Percentiles rank a stretch among this genome's conserved stretches.
Conservation (phyloP, 2,797 vertebrate genomes). For the Tapera naevia region DNA sequence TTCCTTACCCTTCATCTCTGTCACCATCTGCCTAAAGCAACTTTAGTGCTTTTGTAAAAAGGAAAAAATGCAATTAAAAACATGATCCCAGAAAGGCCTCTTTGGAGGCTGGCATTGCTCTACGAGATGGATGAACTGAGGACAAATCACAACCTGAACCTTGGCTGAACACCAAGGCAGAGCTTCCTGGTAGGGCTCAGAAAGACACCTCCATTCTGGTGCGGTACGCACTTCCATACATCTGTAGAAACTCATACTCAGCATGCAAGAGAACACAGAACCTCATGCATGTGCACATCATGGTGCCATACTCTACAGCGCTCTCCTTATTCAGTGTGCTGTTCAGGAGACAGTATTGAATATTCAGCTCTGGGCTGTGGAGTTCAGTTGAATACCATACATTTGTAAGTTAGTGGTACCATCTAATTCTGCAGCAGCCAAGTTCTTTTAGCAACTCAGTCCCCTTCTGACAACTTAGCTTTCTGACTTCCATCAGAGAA, state of each 20-base stretch:
- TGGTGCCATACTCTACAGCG: fast-evolving
- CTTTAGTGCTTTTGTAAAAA: not conserved
- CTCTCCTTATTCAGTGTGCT: fast-evolving
- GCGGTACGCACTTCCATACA: not conserved
- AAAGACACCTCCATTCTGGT: not conserved
- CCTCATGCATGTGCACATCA: fast-evolving
- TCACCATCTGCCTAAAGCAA: not conserved
- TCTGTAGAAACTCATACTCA: not conserved
- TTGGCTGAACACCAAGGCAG: not conserved
- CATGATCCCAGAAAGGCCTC: not conserved
- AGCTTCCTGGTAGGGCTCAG: not conserved
- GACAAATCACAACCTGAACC: not conserved
- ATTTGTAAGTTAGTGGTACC: not conserved
- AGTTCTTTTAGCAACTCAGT: not conserved
- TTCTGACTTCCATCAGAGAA: not conserved
- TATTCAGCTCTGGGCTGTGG: not conserved
- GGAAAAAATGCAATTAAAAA: not conserved
- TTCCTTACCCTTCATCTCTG: not conserved
- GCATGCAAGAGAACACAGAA: not conserved
- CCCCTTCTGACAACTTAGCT: not conserved
- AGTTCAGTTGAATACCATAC: not conserved
- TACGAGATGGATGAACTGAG: not conserved
- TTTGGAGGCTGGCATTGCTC: not conserved
- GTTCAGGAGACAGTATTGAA: not conserved
- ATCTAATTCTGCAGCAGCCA: not conserved